Conservation (phyloP, 1,140 invertebrate genomes). For the Solenopsis invicta region DNA sequence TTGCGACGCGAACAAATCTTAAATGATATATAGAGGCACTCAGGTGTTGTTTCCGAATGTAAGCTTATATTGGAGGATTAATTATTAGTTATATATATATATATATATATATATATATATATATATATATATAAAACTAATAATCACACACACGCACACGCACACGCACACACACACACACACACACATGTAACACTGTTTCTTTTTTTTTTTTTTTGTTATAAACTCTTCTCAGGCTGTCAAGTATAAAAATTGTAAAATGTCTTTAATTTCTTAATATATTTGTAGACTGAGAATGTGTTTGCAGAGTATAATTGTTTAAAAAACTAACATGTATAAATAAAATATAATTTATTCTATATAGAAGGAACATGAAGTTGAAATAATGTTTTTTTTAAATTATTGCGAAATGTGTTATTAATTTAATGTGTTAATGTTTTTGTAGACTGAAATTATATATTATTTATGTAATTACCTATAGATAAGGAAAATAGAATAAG, state of each 20-base stretch:
- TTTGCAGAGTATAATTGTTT: neutral
- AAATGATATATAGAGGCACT: no score
- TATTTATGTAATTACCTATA: no score
- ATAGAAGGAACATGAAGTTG: neutral
- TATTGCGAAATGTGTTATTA: neutral
- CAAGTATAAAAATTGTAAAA: conserved; percentile 25
- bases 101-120: no score
- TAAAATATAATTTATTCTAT: conserved; percentile 22
- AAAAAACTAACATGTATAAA: conserved; percentile 12
- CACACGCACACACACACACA: no score
- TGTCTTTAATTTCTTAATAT: conserved; percentile 22
- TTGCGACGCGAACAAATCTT: no score
- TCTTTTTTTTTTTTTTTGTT: neutral
- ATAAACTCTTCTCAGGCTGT: neutral
- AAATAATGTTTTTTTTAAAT: conserved; percentile 1
- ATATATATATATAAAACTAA: no score
- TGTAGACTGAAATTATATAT: neutral
- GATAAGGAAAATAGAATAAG: neutral
- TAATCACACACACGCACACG: no score
- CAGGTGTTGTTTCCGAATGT: no score
- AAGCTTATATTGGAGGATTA: conserved; percentile 10
- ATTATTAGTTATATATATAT: conserved; percentile 8
- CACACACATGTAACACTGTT: neutral
- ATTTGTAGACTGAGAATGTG: neutral
- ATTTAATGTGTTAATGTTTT: neutral